Evolutionary conservation across 2,888 invertebrate species (phyloP).

Genomic region (Pristionchus entomophagus): DNA sequence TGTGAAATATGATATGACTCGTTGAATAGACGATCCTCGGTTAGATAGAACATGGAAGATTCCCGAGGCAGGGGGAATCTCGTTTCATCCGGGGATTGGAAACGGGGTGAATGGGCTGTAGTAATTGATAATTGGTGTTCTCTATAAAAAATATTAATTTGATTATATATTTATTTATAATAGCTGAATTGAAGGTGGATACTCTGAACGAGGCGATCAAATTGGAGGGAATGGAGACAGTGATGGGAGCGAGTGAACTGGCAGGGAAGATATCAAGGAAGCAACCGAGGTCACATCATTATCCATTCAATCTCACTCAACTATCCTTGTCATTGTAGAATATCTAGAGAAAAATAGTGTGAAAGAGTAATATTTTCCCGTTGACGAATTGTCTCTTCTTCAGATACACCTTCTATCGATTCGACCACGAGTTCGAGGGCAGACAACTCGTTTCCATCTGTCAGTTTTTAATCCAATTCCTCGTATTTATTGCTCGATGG

Average conservation of each 20-base stretch:
- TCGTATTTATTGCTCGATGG: too few species aligned
- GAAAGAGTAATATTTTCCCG: neutral
- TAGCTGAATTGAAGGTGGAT: constrained; percentile 79
- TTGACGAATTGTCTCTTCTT: too few species aligned
- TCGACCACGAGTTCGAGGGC: constrained; percentile 93
- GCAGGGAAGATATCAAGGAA: constrained; percentile 88
- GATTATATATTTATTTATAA: neutral
- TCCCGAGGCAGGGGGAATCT: neutral
- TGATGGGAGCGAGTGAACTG: constrained; percentile 83
- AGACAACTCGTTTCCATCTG: constrained; percentile 89
- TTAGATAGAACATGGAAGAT: constrained; percentile 3
- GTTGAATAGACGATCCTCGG: neutral
- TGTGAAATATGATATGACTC: neutral
- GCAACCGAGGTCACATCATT: constrained; percentile 81
- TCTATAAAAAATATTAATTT: too few species aligned
- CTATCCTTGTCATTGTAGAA: neutral
- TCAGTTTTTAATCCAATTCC: constrained; percentile 75
- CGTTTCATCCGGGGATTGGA: neutral
- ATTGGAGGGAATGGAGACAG: constrained; percentile 84
- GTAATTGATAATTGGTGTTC: too few species aligned
- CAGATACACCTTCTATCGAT: constrained; percentile 83
- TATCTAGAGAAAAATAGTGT: neutral
- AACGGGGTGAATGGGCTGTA: neutral
- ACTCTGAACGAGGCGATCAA: constrained; percentile 90
- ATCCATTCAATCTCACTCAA: neutral